Base-by-base conservation (phyloP, 2,888 invertebrate genomes). In the Torymus aiolomorphi region DNA sequence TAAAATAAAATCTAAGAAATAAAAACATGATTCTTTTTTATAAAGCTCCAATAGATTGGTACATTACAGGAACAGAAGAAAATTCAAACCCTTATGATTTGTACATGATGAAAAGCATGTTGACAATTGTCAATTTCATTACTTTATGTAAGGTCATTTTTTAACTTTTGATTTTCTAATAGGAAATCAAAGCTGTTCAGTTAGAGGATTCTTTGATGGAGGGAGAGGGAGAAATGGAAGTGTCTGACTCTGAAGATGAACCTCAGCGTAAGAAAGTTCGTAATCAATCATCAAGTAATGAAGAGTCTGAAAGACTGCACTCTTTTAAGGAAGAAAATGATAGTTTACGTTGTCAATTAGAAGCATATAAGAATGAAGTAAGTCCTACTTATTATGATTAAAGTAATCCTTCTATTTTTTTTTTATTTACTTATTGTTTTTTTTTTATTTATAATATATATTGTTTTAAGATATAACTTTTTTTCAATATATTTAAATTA, bases 331-430 rank as follows among this genome's bases (percentile, higher is more conserved):
- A 96, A 82, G 98, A 98, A 89, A 98, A 97, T 88, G 97, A 97
- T 86, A 96, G 95, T 84, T 92, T 98, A 51, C 94, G 95, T 81
- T 97, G 97, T 90, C 97, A 97, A 91, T 90, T 98, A 86, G 97
- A 97, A 90, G 98, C 97, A 0, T 97, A 97, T 88, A 97, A 97
- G 90, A 97, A 97, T 90, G 98, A 98, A 92, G 90, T 90, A 49
- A 76, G 59, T 51, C 12, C 57, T 42, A 42, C 8, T 42, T 42
- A 42, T 42, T 42, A 42, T 8, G 5, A 42, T 42, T 42, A 10
- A 42, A 42, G 8, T 42, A 42, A 42, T 42, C 42, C 42, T 42
- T 8, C 8, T 42, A 8, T 42, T 42, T 8, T 42, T 8, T 42
- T 42, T 42, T 42, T 42, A 42, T 42, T 42, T 42, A 42, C 8